Evolutionary conservation across 2,113 vertebrate species (phyloP).

Genomic region (Sinocyclocheilus maitianheensis): DNA sequence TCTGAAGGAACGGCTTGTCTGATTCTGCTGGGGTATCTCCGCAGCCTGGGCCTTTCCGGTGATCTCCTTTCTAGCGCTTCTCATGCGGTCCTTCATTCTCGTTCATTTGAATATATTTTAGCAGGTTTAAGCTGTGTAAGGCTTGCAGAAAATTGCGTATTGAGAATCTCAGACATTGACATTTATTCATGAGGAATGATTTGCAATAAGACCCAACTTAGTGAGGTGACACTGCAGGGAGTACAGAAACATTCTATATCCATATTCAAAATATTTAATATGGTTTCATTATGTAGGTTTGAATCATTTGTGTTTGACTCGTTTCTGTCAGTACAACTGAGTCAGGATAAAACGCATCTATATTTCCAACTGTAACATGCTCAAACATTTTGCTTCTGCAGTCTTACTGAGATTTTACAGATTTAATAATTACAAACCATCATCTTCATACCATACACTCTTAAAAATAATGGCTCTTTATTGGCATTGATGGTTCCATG

Average conservation of each 20-base stretch:
- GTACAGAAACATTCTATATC: not conserved
- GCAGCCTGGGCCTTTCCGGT: not conserved
- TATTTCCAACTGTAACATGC: not conserved
- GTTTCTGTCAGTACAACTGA: not conserved
- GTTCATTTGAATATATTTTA: not conserved
- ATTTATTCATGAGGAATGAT: not conserved
- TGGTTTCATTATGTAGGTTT: not conserved
- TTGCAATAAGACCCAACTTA: not conserved
- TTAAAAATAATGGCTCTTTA: not conserved
- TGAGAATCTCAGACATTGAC: not conserved
- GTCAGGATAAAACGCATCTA: not conserved
- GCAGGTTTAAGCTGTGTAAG: too few relatives aligned
- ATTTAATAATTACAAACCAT: not conserved
- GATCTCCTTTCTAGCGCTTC: not conserved
- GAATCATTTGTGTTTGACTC: not conserved
- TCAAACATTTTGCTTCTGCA: not conserved
- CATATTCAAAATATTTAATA: not conserved
- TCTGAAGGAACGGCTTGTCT: conserved; percentile 10
- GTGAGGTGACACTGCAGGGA: not conserved
- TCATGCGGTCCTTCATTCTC: not conserved
- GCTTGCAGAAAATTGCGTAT: not conserved
- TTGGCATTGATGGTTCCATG: not conserved
- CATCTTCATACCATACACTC: not conserved
- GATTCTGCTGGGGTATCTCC: conserved; percentile 1
- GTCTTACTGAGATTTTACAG: not conserved